Conservation (phyloP, 2,888 invertebrate species). For the Dicranocentrus wangi region DNA sequence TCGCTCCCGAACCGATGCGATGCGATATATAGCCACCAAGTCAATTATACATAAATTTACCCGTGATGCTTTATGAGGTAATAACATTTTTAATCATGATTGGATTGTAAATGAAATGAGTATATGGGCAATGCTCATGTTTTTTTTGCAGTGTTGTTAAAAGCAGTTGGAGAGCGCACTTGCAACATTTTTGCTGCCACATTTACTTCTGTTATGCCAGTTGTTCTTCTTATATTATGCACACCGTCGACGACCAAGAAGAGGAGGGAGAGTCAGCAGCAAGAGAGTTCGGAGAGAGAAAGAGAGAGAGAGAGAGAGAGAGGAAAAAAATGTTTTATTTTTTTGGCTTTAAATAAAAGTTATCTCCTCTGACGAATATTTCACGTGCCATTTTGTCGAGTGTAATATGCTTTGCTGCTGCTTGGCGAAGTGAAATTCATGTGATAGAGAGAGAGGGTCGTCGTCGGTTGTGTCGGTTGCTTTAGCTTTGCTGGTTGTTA, state of each 20-base stretch:
- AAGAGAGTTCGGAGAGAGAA: background rate
- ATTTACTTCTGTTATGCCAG: background rate
- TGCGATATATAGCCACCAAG: background rate
- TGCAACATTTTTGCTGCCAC: slow-evolving; percentile 6
- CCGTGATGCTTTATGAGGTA: slow-evolving; percentile 14
- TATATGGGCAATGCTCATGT: slow-evolving; percentile 15
- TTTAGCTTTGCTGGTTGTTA: slow-evolving; percentile 33
- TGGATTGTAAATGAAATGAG: slow-evolving; percentile 16
- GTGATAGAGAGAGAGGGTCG: slow-evolving; percentile 45
- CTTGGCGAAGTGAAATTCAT: slow-evolving; percentile 46
- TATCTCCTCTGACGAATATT: slow-evolving; percentile 39
- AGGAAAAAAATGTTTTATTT: background rate
- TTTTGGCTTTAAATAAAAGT: slow-evolving; percentile 27
- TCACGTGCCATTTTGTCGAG: slow-evolving; percentile 36
- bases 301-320: background rate
- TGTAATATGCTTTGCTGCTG: slow-evolving; percentile 24
- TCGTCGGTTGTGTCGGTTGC: slow-evolving; percentile 33
- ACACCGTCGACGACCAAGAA: background rate
- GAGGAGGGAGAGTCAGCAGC: background rate
- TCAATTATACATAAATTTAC: slow-evolving; percentile 21
- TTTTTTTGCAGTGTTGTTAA: slow-evolving; percentile 16
- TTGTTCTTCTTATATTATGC: background rate
- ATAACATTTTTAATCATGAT: slow-evolving; percentile 35
- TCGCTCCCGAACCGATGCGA: no score
- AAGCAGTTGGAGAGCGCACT: background rate